These are phyloP conservation scores for Drosophila equinoxialis DNA, from an alignment of 1,140 invertebrate genomes.

Conservation along the genomic window DNA sequence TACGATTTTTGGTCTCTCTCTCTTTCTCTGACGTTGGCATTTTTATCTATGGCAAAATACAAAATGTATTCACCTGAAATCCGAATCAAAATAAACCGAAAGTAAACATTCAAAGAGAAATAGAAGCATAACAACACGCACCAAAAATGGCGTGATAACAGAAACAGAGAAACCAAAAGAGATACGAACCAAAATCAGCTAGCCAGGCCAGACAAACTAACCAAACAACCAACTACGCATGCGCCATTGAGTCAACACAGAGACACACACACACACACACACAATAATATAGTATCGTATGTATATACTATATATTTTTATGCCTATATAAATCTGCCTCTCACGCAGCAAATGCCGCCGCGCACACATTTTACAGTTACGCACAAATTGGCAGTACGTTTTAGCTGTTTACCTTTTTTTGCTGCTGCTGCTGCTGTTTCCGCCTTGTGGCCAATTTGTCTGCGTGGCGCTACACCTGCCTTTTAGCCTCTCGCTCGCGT, in stretches of 20 bases:
- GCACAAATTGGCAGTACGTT: conserved; percentile 41
- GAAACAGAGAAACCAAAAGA: conserved; percentile 22
- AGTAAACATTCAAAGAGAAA: conserved; percentile 54
- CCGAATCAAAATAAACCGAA: conserved; percentile 63
- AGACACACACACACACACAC: not conserved
- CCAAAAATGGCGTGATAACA: conserved; percentile 58
- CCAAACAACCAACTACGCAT: conserved; percentile 28
- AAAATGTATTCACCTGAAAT: conserved; percentile 24
- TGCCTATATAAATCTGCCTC: conserved; percentile 5
- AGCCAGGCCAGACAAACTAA: too few species aligned
- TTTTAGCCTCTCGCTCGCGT: conserved; percentile 3
- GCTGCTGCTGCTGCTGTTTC: conserved; percentile 35
- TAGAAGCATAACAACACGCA: conserved; percentile 29
- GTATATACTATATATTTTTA: not conserved
- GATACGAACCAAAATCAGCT: conserved; percentile 23
- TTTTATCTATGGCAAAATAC: conserved; percentile 27
- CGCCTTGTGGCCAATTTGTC: conserved; percentile 51
- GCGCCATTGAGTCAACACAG: conserved; percentile 55
- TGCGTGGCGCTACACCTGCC: conserved; percentile 47
- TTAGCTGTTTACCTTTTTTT: conserved; percentile 47
- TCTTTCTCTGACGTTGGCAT: conserved; percentile 35
- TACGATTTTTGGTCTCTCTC: conserved; percentile 24
- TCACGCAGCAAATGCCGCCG: conserved; percentile 14
- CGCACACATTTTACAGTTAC: conserved; percentile 78
- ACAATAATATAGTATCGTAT: not conserved